Evolutionary conservation across 2,797 vertebrate species (phyloP).

Genomic region (Macropus fuliginosus): DNA sequence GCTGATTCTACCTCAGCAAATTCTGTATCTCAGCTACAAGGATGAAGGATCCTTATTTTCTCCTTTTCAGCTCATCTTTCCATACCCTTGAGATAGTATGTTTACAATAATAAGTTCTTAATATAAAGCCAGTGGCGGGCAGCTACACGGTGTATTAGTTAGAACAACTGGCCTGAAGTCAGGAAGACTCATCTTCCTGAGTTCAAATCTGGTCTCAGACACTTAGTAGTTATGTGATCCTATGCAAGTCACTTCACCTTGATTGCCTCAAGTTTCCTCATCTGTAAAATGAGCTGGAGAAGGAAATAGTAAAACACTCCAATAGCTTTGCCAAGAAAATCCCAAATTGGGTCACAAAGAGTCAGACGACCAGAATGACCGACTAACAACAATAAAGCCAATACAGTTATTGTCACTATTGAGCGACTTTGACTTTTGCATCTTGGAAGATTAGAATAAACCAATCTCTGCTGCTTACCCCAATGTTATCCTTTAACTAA

Average conservation of each 20-base stretch:
- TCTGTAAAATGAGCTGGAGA: not conserved
- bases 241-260: not conserved
- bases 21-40: not conserved
- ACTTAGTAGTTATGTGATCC: not conserved
- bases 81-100: not conserved
- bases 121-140: not conserved
- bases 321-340: not conserved
- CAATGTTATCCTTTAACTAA: not conserved
- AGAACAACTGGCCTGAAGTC: not conserved
- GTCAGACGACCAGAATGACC: not conserved
- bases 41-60: not conserved
- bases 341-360: not conserved
- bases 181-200: not conserved
- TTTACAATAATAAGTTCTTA: not conserved
- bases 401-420: not conserved
- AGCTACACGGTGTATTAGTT: not conserved
- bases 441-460: not conserved
- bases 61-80: not conserved
- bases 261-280: not conserved
- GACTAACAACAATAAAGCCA: not conserved
- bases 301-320: not conserved
- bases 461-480: not conserved
- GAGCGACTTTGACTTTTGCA: not conserved
- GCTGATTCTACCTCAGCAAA: not conserved
- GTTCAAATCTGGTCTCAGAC: not conserved